Percentiles rank a stretch among this genome's conserved stretches.
These are phyloP conservation scores for Nemurella pictetii DNA, from an alignment of 2,888 invertebrate genomes.

Conservation along the genomic window DNA sequence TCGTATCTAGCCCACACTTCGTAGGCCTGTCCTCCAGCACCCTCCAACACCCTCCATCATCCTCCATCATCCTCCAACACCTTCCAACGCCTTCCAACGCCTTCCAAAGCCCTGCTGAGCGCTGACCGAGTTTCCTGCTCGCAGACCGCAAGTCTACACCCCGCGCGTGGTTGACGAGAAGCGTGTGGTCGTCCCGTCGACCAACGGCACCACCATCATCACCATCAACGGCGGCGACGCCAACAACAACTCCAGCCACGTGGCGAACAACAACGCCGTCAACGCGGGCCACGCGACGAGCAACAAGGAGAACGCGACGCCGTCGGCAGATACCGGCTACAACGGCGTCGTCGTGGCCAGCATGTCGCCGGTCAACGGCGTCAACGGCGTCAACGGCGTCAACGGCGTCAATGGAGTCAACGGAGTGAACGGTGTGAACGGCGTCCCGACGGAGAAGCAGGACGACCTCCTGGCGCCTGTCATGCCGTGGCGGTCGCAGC, in stretches of 20 bases:
- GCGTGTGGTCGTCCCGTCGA: constrained; percentile 39
- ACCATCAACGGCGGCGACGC: constrained; percentile 48
- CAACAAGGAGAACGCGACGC: constrained; percentile 52
- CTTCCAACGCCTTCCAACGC: no score
- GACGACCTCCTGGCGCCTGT: constrained; percentile 55
- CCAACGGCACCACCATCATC: constrained; percentile 46
- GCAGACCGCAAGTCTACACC: constrained; percentile 69
- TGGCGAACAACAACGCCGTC: constrained; percentile 43
- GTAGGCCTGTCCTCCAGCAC: no score
- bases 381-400: not conserved
- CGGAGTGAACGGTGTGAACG: not conserved
- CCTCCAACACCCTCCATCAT: no score
- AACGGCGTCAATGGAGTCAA: not conserved
- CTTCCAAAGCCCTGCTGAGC: not conserved
- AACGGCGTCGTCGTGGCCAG: not conserved
- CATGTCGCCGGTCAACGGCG: not conserved
- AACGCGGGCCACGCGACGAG: constrained; percentile 44
- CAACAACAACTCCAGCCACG: constrained; percentile 49
- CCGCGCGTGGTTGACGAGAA: constrained; percentile 65
- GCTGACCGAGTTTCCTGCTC: constrained; percentile 34
- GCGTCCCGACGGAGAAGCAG: constrained; percentile 39
- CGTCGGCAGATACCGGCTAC: constrained; percentile 22
- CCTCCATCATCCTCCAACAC: no score
- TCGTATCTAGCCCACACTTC: no score
- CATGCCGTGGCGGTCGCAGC: constrained; percentile 87